Evolutionary conservation across 2,797 vertebrate genomes (phyloP).

Genomic region (Pipistrellus pipistrellus): DNA sequence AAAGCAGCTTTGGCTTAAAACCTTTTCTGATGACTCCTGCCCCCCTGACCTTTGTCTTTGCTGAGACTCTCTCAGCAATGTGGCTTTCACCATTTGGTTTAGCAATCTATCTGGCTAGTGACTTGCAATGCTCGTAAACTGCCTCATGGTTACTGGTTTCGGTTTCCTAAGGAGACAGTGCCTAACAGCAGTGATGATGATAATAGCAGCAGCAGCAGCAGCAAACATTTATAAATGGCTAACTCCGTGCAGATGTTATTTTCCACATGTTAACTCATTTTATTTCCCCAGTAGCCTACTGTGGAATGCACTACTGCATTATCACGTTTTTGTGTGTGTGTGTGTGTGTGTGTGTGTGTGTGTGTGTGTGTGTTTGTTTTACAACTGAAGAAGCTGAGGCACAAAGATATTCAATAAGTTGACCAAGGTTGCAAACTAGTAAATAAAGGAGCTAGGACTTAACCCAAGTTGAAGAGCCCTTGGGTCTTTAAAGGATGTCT

Average conservation of each 20-base stretch:
- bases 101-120: background rate
- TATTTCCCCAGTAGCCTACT: background rate
- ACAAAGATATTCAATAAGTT: background rate
- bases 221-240: background rate
- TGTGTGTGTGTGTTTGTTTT: background rate
- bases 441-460: constrained; percentile 27
- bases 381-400: constrained; percentile 2
- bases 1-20: constrained; percentile 32
- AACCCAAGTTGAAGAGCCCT: background rate
- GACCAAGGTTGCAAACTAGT: background rate
- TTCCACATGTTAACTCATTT: background rate
- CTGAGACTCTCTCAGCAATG: background rate
- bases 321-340: background rate
- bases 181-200: background rate
- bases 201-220: background rate
- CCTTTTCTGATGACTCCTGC: background rate
- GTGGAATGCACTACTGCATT: background rate
- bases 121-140: background rate
- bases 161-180: background rate
- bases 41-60: background rate
- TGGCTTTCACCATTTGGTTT: background rate
- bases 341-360: too few species aligned
- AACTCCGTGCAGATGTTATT: background rate
- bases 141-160: background rate
- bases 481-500: background rate